Percentiles rank a stretch among this genome's conserved stretches.
Conservation (phyloP, 2,888 invertebrate species). For the Allygus modestus region DNA sequence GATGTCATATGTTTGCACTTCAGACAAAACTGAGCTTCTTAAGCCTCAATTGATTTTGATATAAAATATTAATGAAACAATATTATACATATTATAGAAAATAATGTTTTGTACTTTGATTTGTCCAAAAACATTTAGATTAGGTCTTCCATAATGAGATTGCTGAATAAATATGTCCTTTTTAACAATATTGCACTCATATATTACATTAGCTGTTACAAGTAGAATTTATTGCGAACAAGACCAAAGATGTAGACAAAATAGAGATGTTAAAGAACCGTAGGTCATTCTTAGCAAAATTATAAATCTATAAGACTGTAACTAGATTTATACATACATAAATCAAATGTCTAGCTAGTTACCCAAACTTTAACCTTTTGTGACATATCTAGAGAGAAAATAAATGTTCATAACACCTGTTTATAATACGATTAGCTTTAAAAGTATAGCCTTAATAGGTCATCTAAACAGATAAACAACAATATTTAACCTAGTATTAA, state of each 20-base stretch:
- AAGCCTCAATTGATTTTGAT: no score
- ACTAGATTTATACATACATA: not conserved
- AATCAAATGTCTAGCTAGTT: not conserved
- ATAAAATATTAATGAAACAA: no score
- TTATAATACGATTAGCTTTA: constrained; percentile 36
- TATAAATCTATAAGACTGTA: constrained; percentile 24
- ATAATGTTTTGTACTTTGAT: no score
- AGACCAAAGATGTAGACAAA: not conserved
- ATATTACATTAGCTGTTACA: not conserved
- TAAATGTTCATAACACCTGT: not conserved
- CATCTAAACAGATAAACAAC: not conserved
- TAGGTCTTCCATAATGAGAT: not conserved
- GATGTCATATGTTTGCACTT: no score
- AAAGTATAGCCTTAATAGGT: constrained; percentile 29
- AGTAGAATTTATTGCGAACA: not conserved
- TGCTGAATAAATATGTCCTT: not conserved
- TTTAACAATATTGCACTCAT: not conserved
- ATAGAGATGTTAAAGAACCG: not conserved
- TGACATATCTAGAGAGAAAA: constrained; percentile 23
- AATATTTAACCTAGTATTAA: no score
- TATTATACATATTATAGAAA: no score
- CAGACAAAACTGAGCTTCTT: no score
- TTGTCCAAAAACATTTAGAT: not conserved
- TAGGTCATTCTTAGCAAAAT: not conserved
- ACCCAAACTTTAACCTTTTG: not conserved